phyloP scores from a whole-genome alignment of 2,888 invertebrate species.

The Sarcophaga variegata region DNA sequence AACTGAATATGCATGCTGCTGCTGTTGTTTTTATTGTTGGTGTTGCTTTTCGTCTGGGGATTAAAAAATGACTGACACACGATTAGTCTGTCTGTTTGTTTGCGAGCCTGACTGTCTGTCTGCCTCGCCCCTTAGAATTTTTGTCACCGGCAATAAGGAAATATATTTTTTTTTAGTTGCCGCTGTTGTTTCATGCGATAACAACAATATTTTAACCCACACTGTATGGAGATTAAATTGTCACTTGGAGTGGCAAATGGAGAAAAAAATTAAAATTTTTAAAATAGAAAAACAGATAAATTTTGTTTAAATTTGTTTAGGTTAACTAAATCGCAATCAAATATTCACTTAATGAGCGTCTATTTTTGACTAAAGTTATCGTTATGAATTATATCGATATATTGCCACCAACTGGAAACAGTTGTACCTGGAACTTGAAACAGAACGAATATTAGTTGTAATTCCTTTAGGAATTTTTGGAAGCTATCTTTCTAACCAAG shows the following conservation, averaged over 20 bases:
- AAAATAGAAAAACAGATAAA: background rate
- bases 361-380: too few species aligned
- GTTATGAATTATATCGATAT: too few species aligned
- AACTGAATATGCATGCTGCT: background rate
- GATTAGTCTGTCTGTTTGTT: constrained; percentile 24
- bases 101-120: constrained; percentile 6
- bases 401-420: too few species aligned
- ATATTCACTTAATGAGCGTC: too few species aligned
- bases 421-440: too few species aligned
- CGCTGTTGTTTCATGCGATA: background rate
- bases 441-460: too few species aligned
- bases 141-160: constrained; percentile 55
- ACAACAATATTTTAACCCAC: constrained; percentile 30
- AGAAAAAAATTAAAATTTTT: background rate
- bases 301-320: background rate
- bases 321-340: too few species aligned
- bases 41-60: constrained; percentile 15
- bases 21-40: background rate
- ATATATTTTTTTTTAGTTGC: constrained; percentile 20
- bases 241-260: constrained; percentile 10
- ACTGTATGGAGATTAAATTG: constrained; percentile 54
- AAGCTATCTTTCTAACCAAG: too few species aligned
- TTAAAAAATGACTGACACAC: constrained; percentile 42
- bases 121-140: constrained; percentile 14
- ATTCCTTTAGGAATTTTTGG: too few species aligned